Percentiles rank a stretch among this genome's conserved stretches.
Evolutionary conservation across 2,797 vertebrate genomes (phyloP).

Genomic region (Onychomys torridus): DNA sequence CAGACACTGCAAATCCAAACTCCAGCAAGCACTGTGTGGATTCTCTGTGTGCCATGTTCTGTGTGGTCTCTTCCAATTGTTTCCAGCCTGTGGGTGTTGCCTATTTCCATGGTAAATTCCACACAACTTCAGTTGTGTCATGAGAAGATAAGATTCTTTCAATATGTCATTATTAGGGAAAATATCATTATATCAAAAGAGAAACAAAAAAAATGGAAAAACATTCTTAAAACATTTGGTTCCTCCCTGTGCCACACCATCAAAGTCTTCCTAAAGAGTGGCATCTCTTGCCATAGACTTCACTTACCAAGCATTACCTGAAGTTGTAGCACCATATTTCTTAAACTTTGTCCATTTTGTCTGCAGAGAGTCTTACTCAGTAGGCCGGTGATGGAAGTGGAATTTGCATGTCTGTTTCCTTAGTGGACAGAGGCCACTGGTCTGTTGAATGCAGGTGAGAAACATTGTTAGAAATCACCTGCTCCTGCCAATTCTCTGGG

Average conservation of each 20-base stretch:
- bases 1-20: background rate
- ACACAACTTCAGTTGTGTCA: background rate
- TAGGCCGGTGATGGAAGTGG: background rate
- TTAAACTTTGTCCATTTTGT: constrained; percentile 7
- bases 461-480: background rate
- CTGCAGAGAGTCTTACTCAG: background rate
- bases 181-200: background rate
- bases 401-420: background rate
- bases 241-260: background rate
- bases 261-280: background rate
- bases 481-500: background rate
- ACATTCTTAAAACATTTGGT: constrained; percentile 8
- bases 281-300: background rate
- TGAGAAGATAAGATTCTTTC: background rate
- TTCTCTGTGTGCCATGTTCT: background rate
- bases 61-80: background rate
- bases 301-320: background rate
- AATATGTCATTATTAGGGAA: background rate
- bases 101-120: background rate
- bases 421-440: background rate
- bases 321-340: background rate
- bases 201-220: background rate
- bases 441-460: background rate
- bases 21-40: background rate
- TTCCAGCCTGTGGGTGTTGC: background rate